Percentiles rank a stretch among this genome's conserved stretches.
These are phyloP conservation scores for Leptobrachium ailaonicum DNA, from an alignment of 2,113 vertebrate species.

Conservation along the genomic window DNA sequence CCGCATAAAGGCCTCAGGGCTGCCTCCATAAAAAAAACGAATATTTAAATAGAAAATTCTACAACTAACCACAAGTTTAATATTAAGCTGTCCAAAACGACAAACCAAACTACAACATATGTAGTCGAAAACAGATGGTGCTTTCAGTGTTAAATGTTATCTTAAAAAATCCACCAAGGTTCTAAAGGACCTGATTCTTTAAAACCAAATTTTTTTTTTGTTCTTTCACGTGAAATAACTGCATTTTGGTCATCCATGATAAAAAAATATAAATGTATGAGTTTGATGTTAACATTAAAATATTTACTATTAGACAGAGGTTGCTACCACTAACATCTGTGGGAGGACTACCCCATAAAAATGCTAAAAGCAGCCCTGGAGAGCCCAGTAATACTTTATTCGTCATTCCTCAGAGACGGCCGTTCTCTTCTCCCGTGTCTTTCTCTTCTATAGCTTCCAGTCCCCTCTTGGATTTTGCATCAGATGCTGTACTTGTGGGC, in stretches of 20 bases:
- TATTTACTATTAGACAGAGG: background rate
- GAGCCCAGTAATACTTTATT: background rate
- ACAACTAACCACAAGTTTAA: too few relatives aligned
- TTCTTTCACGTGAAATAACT: too few relatives aligned
- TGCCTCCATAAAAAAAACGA: background rate
- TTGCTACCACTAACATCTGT: background rate
- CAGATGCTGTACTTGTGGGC: conserved; percentile 38
- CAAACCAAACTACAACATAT: too few relatives aligned
- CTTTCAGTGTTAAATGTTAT: too few relatives aligned
- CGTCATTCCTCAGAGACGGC: conserved; percentile 61
- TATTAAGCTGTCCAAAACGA: too few relatives aligned
- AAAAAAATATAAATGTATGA: conserved; percentile 4
- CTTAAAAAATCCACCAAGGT: too few relatives aligned
- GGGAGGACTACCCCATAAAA: too few relatives aligned
- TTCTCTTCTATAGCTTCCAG: conserved; percentile 75
- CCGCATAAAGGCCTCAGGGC: background rate
- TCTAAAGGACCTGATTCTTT: too few relatives aligned
- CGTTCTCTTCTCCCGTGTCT: conserved; percentile 66
- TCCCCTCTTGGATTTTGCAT: conserved; percentile 69
- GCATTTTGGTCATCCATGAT: background rate
- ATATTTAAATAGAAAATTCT: background rate
- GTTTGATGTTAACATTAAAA: background rate
- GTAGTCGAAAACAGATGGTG: too few relatives aligned
- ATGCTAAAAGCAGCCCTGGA: conserved; percentile 7
- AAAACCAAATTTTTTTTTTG: too few relatives aligned